Conservation (phyloP, 2,113 vertebrate genomes). For the Falco punctatus region DNA sequence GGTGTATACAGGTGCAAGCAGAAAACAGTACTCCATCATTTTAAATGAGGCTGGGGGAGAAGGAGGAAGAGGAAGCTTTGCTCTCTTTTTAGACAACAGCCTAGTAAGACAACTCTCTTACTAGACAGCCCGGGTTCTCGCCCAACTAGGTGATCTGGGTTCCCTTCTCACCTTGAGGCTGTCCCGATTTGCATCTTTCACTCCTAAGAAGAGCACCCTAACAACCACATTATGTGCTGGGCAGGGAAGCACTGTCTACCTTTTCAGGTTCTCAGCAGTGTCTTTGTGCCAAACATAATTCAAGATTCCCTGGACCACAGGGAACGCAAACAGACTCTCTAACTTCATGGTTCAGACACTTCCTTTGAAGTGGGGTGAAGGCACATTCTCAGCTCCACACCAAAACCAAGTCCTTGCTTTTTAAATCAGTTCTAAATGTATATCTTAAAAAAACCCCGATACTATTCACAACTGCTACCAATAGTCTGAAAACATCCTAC, state of each 20-base stretch:
- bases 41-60: not conserved
- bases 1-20: not conserved
- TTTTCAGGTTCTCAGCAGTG: not conserved
- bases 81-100: not conserved
- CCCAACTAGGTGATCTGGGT: not conserved
- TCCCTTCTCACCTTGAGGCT: not conserved
- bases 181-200: not conserved
- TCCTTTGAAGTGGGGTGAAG: not conserved
- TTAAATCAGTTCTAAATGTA: not conserved
- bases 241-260: not conserved
- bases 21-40: not conserved
- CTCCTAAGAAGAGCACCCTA: not conserved
- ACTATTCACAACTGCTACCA: not conserved
- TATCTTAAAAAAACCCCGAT: not conserved
- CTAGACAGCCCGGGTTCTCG: not conserved
- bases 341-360: not conserved
- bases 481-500: not conserved
- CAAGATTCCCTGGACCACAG: not conserved
- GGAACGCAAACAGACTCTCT: not conserved
- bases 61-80: not conserved
- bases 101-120: not conserved
- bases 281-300: not conserved
- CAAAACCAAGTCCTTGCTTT: not conserved
- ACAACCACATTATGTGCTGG: not conserved
- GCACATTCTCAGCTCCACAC: not conserved